phyloP scores from a whole-genome alignment of 1,140 invertebrate species.

The Cyclina sinensis region DNA sequence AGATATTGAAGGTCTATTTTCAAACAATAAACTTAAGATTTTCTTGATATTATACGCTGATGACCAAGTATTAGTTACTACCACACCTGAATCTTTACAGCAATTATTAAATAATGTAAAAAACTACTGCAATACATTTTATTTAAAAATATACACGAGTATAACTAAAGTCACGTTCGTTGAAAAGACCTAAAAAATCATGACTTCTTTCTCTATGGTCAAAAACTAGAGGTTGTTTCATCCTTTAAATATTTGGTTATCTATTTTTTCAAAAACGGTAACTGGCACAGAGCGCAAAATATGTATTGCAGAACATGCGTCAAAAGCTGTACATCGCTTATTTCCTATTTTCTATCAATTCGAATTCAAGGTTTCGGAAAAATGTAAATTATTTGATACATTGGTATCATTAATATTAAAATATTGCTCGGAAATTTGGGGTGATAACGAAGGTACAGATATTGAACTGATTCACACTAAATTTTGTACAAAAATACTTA shows the following conservation, averaged over 20 bases:
- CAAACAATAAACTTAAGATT: background rate
- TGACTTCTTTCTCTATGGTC: background rate
- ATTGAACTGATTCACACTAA: no score
- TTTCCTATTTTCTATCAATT: background rate
- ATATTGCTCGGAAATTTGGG: no score
- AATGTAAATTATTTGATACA: background rate
- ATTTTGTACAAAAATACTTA: no score
- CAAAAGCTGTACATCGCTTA: no score
- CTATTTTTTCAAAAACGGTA: background rate
- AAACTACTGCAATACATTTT: background rate
- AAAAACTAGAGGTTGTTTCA: slow-evolving; percentile 2
- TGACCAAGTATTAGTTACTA: background rate
- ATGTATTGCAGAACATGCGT: background rate
- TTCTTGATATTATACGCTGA: background rate
- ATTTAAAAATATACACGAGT: background rate
- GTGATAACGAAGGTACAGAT: no score
- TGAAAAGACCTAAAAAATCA: background rate
- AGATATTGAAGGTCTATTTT: background rate
- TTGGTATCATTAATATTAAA: no score
- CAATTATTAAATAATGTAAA: background rate
- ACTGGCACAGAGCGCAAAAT: background rate
- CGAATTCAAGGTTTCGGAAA: background rate
- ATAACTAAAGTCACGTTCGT: background rate
- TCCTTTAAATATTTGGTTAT: background rate
- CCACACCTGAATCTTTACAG: background rate